A percentile compares a stretch with the other conserved stretches of the same genome.
phyloP scores from a whole-genome alignment of 2,113 vertebrate genomes.

The Hystrix cristata region DNA sequence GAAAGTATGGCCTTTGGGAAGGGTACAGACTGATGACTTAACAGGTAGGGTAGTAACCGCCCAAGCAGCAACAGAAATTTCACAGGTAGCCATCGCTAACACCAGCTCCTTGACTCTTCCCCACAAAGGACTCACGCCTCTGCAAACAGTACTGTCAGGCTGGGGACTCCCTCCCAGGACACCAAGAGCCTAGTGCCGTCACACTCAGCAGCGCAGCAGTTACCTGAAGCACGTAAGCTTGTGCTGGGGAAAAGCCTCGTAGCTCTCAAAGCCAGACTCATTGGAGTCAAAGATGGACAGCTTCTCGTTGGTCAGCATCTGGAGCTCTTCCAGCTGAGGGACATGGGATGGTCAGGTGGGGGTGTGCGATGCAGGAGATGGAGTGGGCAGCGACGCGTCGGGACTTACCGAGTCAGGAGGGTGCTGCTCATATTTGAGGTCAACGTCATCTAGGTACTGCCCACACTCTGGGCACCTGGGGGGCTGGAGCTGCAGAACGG shows the following conservation, averaged over 20 bases:
- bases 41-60: neutral
- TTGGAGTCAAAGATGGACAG: slow-evolving; percentile 96
- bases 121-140: neutral
- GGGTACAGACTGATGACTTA: neutral
- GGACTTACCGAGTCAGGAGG: slow-evolving; percentile 88
- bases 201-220: fast-evolving
- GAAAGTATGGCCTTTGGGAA: neutral
- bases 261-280: slow-evolving; percentile 97
- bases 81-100: neutral
- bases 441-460: slow-evolving; percentile 96
- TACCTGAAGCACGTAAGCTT: slow-evolving; percentile 97
- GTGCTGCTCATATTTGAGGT: slow-evolving; percentile 97
- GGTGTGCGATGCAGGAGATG: fast-evolving
- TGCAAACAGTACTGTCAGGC: neutral
- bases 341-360: neutral
- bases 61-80: neutral
- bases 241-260: slow-evolving; percentile 97
- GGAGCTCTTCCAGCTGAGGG: slow-evolving; percentile 95
- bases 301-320: slow-evolving; percentile 96
- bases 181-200: neutral
- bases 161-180: neutral
- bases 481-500: slow-evolving; percentile 89
- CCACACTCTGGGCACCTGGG: slow-evolving; percentile 95
- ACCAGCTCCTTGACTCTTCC: neutral
- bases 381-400: fast-evolving